A percentile compares a stretch with the other conserved stretches of the same genome.
Evolutionary conservation across 2,797 vertebrate species (phyloP).

Genomic region (Sphenopsis melanotis): DNA sequence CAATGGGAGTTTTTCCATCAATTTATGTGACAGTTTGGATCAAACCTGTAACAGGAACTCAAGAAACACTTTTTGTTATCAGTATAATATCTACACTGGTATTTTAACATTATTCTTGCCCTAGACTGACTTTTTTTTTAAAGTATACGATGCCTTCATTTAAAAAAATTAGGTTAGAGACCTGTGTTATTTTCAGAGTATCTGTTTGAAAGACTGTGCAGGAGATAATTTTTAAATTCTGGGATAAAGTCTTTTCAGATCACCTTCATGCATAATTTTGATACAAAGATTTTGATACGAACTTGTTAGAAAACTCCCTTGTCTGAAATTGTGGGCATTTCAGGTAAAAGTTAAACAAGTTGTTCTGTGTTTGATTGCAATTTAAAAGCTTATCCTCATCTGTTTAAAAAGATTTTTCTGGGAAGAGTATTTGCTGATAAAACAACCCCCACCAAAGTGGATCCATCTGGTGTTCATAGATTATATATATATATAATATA

Average conservation of each 20-base stretch:
- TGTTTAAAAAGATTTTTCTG: constrained; percentile 42
- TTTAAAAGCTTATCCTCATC: background rate
- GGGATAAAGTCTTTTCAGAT: constrained; percentile 4
- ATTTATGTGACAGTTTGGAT: background rate
- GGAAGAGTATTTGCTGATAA: constrained; percentile 10
- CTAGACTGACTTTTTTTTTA: background rate
- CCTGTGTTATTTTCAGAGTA: constrained; percentile 9
- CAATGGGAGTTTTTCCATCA: background rate
- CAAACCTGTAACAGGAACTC: background rate
- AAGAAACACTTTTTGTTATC: background rate
- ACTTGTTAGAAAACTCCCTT: background rate
- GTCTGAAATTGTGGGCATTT: constrained; percentile 1
- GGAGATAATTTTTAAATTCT: constrained; percentile 14
- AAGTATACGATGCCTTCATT: background rate
- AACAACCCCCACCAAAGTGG: background rate
- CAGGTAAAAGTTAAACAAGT: background rate
- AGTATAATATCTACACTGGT: background rate
- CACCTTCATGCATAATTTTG: constrained; percentile 30
- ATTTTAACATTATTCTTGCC: background rate
- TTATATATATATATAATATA: background rate
- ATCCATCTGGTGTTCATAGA: background rate
- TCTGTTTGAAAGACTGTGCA: constrained; percentile 11
- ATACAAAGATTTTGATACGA: constrained; percentile 43
- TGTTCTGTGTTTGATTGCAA: background rate
- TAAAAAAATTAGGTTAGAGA: background rate